Evolutionary conservation across 2,797 vertebrate species (phyloP).

Genomic region (Oryzias dopingdopingensis): DNA sequence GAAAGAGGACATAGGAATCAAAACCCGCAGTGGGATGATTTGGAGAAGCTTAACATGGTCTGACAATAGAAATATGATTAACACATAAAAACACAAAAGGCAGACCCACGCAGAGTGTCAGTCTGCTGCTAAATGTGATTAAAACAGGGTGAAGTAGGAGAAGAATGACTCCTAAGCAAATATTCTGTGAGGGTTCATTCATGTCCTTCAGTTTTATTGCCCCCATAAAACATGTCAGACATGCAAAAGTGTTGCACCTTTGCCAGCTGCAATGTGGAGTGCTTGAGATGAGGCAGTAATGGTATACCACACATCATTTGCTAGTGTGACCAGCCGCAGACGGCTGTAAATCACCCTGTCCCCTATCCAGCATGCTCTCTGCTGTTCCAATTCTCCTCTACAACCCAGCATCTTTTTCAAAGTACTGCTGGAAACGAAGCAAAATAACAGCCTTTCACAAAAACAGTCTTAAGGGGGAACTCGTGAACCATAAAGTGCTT

Average conservation of each 20-base stretch:
- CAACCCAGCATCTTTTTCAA: conserved; percentile 11
- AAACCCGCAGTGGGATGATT: not conserved
- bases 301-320: conserved; percentile 35
- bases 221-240: too few relatives aligned
- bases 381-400: conserved; percentile 13
- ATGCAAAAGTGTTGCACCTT: conserved; percentile 6
- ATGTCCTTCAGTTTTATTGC: too few relatives aligned
- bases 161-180: too few relatives aligned
- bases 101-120: too few relatives aligned
- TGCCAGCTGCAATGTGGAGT: conserved; percentile 9
- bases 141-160: too few relatives aligned
- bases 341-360: conserved; percentile 33
- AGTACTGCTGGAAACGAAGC: conserved; percentile 9
- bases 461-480: conserved; percentile 23
- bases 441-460: conserved; percentile 15
- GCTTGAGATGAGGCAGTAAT: conserved; percentile 24
- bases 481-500: conserved; percentile 23
- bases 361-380: not conserved
- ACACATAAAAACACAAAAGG: too few relatives aligned
- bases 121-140: too few relatives aligned
- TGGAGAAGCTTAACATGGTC: not conserved
- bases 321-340: conserved; percentile 26
- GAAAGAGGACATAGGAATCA: conserved; percentile 12
- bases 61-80: not conserved
- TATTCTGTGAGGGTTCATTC: too few relatives aligned